These are phyloP conservation scores for Saccostrea cuccullata DNA, from an alignment of 1,140 invertebrate genomes.

Conservation along the genomic window DNA sequence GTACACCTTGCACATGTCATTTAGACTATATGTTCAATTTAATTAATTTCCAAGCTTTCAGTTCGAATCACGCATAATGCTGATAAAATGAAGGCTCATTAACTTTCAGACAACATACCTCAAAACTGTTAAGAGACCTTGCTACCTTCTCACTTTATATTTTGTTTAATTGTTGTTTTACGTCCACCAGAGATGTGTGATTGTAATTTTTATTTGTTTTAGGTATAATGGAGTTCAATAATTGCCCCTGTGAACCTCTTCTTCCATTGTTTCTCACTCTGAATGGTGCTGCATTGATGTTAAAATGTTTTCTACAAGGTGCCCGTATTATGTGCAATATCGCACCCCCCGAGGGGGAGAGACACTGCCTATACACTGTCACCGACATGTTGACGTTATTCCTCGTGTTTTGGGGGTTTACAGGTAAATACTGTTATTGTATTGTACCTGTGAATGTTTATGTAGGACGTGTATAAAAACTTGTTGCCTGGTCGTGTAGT, in stretches of 20 bases:
- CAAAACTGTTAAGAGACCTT: too few species aligned
- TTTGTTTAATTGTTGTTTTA: not conserved
- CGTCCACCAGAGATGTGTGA: not conserved
- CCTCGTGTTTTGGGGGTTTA: slow-evolving; percentile 9
- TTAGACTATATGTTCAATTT: too few species aligned
- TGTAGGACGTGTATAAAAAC: too few species aligned
- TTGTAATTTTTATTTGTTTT: not conserved
- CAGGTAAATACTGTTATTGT: not conserved
- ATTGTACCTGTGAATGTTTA: too few species aligned
- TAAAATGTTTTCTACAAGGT: slow-evolving; percentile 22
- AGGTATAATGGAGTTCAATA: slow-evolving; percentile 16
- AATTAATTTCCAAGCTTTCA: too few species aligned
- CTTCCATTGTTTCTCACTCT: slow-evolving; percentile 1
- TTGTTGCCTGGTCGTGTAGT: too few species aligned
- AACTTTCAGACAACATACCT: too few species aligned
- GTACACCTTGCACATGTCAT: too few species aligned
- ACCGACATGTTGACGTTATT: slow-evolving; percentile 13
- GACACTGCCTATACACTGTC: slow-evolving; percentile 1
- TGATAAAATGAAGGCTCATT: too few species aligned
- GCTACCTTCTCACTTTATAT: not conserved
- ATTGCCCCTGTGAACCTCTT: slow-evolving; percentile 8
- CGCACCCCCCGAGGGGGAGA: not conserved
- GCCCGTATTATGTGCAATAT: slow-evolving; percentile 16
- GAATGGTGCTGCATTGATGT: not conserved
- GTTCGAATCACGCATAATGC: too few species aligned